A percentile compares a stretch with the other conserved stretches of the same genome.
phyloP scores from a whole-genome alignment of 2,113 vertebrate species.

The Daubentonia madagascariensis region DNA sequence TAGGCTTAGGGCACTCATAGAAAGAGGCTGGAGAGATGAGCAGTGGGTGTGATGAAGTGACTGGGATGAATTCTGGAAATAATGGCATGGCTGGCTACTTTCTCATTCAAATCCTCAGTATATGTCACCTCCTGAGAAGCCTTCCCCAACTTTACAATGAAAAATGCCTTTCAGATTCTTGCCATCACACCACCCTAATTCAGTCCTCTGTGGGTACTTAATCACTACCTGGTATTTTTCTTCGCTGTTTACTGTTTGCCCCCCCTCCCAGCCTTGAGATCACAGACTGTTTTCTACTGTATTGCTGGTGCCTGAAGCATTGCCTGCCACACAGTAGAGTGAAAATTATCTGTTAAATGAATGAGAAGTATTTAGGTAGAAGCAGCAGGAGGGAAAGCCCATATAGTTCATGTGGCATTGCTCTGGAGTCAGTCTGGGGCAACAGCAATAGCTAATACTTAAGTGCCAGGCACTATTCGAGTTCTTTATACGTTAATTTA shows the following conservation, averaged over 20 bases:
- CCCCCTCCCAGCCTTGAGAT: background rate
- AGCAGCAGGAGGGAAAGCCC: background rate
- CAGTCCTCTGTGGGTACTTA: background rate
- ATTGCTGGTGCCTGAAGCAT: background rate
- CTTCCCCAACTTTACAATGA: background rate
- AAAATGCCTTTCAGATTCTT: background rate
- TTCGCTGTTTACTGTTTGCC: background rate
- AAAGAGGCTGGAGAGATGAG: background rate
- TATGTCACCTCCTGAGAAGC: background rate
- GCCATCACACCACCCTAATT: background rate
- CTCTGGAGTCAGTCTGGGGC: background rate
- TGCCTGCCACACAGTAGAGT: background rate
- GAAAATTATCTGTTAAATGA: background rate
- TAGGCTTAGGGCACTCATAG: background rate
- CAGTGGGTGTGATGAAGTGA: background rate
- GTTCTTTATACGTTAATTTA: background rate
- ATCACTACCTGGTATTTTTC: background rate
- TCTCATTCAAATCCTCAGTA: background rate
- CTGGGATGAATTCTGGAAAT: background rate
- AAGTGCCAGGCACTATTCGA: background rate
- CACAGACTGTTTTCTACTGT: background rate
- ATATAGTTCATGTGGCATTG: background rate
- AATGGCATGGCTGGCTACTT: background rate
- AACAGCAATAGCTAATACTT: background rate
- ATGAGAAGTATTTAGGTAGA: background rate